These are phyloP conservation scores for Hybos culiciformis DNA, from an alignment of 2,888 invertebrate species.

Conservation along the genomic window DNA sequence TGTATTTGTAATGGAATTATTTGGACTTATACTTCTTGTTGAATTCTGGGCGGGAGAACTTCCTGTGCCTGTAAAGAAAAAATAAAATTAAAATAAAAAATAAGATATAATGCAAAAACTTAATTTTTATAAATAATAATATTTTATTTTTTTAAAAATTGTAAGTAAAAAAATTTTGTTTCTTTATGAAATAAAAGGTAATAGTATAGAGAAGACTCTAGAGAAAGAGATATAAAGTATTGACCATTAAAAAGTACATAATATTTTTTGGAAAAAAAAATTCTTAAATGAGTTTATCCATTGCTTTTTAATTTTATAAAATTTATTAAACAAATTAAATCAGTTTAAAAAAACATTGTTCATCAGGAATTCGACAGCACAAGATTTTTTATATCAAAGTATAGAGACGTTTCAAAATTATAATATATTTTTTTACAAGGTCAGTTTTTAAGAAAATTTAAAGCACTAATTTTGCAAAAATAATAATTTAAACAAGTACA, in stretches of 20 bases:
- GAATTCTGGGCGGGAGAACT: slow-evolving; percentile 38
- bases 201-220: neutral
- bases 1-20: slow-evolving; percentile 34
- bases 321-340: too few relatives aligned
- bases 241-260: neutral
- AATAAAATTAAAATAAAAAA: slow-evolving; percentile 3
- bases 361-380: too few relatives aligned
- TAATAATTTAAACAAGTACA: too few relatives aligned
- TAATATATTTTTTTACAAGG: too few relatives aligned
- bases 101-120: slow-evolving; percentile 9
- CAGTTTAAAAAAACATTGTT: too few relatives aligned
- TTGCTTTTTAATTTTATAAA: too few relatives aligned
- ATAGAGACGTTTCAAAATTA: too few relatives aligned
- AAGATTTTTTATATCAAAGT: too few relatives aligned
- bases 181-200: neutral
- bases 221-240: neutral
- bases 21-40: slow-evolving; percentile 37
- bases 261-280: neutral
- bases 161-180: too few relatives aligned
- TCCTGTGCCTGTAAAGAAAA: slow-evolving; percentile 31
- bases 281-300: too few relatives aligned
- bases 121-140: neutral
- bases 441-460: too few relatives aligned
- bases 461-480: too few relatives aligned
- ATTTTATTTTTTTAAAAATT: neutral